Evolutionary conservation across 1,140 invertebrate genomes (phyloP).

Genomic region (Listronotus oregonensis): DNA sequence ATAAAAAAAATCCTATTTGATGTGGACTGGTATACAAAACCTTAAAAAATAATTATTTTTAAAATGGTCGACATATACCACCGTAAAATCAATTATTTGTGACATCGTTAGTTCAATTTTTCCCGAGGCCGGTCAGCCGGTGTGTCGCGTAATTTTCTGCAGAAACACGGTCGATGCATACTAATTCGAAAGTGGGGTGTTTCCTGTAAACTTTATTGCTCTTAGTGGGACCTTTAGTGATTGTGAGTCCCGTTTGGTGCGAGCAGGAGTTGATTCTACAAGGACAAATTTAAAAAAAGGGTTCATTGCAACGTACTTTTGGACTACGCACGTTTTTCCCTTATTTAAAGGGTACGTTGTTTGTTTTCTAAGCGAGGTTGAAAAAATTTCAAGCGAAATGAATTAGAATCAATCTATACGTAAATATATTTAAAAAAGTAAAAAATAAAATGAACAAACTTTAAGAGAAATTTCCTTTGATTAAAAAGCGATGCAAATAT

Average conservation of each 20-base stretch:
- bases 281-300: conserved; percentile 38
- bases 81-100: conserved; percentile 36
- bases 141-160: conserved; percentile 31
- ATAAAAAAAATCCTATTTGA: no score
- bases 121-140: conserved; percentile 42
- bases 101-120: conserved; percentile 53
- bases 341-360: conserved; percentile 35
- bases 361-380: conserved; percentile 17
- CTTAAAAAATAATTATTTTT: no score
- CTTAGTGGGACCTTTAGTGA: conserved; percentile 53
- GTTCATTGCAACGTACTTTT: conserved; percentile 34
- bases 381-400: no score
- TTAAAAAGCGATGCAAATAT: no score
- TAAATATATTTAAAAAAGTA: no score
- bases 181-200: conserved; percentile 44
- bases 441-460: no score
- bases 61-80: conserved; percentile 16
- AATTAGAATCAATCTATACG: no score
- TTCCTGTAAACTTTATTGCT: conserved; percentile 52
- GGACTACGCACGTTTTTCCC: conserved; percentile 39
- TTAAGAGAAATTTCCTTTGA: no score
- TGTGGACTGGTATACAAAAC: no score
- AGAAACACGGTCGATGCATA: conserved; percentile 46
- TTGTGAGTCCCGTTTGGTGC: conserved; percentile 46
- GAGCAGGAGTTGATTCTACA: conserved; percentile 22